Conservation (phyloP, 2,113 vertebrate species). For the Chaetodon trifascialis region DNA sequence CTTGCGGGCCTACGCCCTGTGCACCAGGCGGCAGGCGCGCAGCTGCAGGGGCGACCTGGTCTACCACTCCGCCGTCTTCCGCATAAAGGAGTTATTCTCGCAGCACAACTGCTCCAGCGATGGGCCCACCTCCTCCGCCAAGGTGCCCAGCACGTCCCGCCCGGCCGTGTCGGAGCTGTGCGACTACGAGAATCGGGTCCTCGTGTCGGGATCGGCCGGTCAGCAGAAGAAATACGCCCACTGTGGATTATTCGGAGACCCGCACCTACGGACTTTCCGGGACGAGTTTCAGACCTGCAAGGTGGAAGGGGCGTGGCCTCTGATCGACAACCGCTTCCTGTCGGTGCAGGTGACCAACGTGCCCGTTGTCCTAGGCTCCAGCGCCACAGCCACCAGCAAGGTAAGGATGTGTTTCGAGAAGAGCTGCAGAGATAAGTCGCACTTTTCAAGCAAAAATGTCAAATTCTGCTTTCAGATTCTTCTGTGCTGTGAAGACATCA, state of each 20-base stretch:
- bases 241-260: constrained; percentile 90
- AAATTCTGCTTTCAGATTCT: not conserved
- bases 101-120: constrained; percentile 89
- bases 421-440: not conserved
- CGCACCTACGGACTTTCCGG: constrained; percentile 87
- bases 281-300: constrained; percentile 91
- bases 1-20: constrained; percentile 84
- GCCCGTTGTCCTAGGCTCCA: constrained; percentile 86
- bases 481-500: not conserved
- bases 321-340: constrained; percentile 88
- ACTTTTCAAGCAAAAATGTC: not conserved
- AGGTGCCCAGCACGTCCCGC: constrained; percentile 76
- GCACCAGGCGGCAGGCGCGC: constrained; percentile 85
- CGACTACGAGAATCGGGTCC: constrained; percentile 81
- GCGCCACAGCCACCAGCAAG: constrained; percentile 89
- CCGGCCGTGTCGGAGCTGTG: constrained; percentile 81
- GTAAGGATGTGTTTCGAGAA: constrained; percentile 55
- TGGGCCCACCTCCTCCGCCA: constrained; percentile 84
- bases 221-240: constrained; percentile 86
- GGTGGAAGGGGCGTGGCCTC: constrained; percentile 89
- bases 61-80: constrained; percentile 87
- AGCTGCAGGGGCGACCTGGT: constrained; percentile 87
- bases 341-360: constrained; percentile 90
- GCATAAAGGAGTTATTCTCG: constrained; percentile 87
- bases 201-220: constrained; percentile 57